Percentiles rank a stretch among this genome's conserved stretches.
These are phyloP conservation scores for Poicephalus gulielmi DNA, from an alignment of 2,113 vertebrate genomes.

Conservation along the genomic window DNA sequence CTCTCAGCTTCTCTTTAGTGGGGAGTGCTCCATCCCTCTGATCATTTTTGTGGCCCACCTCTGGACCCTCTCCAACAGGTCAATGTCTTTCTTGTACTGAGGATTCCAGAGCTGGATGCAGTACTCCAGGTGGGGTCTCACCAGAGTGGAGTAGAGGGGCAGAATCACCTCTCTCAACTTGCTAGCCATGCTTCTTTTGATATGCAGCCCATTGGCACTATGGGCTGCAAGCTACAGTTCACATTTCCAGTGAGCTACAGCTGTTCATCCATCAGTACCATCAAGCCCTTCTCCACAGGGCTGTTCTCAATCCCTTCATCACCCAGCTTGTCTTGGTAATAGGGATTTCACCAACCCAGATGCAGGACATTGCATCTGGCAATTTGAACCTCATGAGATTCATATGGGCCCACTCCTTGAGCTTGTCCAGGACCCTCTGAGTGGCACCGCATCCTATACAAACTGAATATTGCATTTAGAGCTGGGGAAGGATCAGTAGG, in stretches of 20 bases:
- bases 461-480: neutral
- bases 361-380: neutral
- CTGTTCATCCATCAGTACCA: neutral
- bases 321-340: too few species aligned
- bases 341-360: neutral
- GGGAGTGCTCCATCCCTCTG: neutral
- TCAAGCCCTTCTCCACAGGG: neutral
- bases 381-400: accelerated
- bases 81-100: neutral
- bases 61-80: accelerated
- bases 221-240: accelerated
- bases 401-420: too few species aligned
- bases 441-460: neutral
- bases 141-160: neutral
- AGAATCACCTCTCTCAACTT: neutral
- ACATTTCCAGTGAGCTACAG: accelerated
- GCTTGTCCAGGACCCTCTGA: neutral
- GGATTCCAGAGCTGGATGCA: neutral
- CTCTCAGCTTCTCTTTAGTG: accelerated
- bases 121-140: neutral
- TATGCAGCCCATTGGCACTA: neutral
- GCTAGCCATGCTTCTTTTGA: accelerated
- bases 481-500: neutral
- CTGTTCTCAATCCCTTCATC: neutral
- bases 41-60: accelerated